Percentiles rank a stretch among this genome's conserved stretches.
Evolutionary conservation across 2,113 vertebrate genomes (phyloP).

Genomic region (Sapayoa aenigma): DNA sequence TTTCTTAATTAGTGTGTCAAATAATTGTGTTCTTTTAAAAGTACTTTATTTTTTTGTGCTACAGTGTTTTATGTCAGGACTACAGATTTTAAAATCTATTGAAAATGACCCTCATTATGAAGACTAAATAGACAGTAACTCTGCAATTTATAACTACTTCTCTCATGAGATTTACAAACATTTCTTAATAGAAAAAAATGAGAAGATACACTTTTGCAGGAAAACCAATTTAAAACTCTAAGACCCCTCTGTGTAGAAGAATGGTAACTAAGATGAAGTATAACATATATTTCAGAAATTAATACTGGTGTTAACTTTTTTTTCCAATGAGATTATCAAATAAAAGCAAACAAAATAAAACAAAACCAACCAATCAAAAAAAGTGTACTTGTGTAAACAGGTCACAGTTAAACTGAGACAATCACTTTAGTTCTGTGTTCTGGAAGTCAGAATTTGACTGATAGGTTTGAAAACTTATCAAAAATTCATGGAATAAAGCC

Average conservation of each 20-base stretch:
- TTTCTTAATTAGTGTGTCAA: neutral
- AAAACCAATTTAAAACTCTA: neutral
- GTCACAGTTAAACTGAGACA: neutral
- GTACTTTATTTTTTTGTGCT: neutral
- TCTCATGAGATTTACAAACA: neutral
- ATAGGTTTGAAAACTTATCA: slow-evolving; percentile 14
- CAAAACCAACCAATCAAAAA: neutral
- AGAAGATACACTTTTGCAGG: neutral
- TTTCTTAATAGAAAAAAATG: neutral
- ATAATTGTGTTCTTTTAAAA: neutral
- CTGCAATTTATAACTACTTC: neutral
- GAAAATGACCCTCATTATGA: neutral
- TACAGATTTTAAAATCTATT: neutral
- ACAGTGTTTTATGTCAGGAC: neutral
- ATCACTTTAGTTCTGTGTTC: neutral
- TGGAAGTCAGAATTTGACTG: neutral
- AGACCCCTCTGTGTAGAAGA: neutral
- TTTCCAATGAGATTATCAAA: neutral
- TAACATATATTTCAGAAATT: neutral
- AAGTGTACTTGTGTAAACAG: neutral
- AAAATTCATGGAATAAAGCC: slow-evolving; percentile 5
- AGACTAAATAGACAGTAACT: neutral
- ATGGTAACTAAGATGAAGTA: neutral
- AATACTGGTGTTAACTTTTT: neutral
- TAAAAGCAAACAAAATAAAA: neutral